Evolutionary conservation across 2,888 invertebrate genomes (phyloP).

Genomic region (Cephus runcator): DNA sequence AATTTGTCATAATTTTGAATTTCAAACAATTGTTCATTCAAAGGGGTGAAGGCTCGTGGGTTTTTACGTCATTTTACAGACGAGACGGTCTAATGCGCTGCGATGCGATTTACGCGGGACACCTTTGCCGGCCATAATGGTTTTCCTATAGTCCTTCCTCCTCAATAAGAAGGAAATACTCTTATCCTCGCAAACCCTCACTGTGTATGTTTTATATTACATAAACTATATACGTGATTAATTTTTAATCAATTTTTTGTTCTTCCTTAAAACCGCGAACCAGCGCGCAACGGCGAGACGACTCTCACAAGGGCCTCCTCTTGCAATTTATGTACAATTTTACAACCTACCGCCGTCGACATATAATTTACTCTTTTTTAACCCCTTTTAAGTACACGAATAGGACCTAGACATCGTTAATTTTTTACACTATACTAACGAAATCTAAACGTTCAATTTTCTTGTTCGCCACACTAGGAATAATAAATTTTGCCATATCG

Average conservation of each 20-base stretch:
- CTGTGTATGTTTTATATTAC: neutral
- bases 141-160: neutral
- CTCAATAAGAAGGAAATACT: neutral
- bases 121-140: constrained; percentile 26
- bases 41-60: neutral
- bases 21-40: neutral
- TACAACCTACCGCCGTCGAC: constrained; percentile 67
- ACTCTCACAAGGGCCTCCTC: constrained; percentile 66
- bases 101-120: constrained; percentile 45
- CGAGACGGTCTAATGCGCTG: constrained; percentile 45
- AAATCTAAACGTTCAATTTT: constrained; percentile 66
- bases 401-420: constrained; percentile 66
- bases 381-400: constrained; percentile 62
- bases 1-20: neutral
- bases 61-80: constrained; percentile 18
- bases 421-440: constrained; percentile 66
- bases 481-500: constrained; percentile 66
- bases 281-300: constrained; percentile 55
- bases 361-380: constrained; percentile 57
- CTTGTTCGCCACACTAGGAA: constrained; percentile 62
- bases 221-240: neutral
- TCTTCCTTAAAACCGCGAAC: neutral
- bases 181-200: neutral
- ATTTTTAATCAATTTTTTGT: constrained; percentile 4
- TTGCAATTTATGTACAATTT: constrained; percentile 73